Evolutionary conservation across 92 coral and sea anemone genomes (phyloP), one percentile per base, ranked within the genome.

Genomic region (Bergia sp.): DNA sequence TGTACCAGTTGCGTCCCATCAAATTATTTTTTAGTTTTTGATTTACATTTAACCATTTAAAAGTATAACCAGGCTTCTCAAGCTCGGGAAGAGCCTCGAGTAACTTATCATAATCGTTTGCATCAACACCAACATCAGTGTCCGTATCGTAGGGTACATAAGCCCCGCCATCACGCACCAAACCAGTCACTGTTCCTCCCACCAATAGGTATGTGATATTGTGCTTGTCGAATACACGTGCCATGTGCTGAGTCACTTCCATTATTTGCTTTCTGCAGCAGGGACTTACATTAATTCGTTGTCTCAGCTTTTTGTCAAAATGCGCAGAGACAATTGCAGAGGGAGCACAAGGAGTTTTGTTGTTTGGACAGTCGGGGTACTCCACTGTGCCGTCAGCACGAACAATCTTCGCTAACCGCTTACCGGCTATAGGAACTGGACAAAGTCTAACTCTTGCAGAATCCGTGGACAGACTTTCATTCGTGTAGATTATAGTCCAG

Each of bases 81-180:
- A 89, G 71, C 6, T 89, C 91, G 37, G 91, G 88, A 43, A 89
- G 8, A 18, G 91, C 88, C 47, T 89, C 41, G 50, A 65, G 4
- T 65, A 86, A 40, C 18, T 75, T 77, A 49, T 77, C 50, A 44
- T 71, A 29, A 41, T 86, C 89, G 20, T 37, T 86, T 11, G 40
- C 64, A 77, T 86, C 84, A 38, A 86, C 89, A 4, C 49, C 67
- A 36, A 86, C 53, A 45, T 86, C 89, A 1, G 64, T 29, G 64
- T 86, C 89, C 1, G 89, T 86, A 55, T 86, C 89, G 36, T 86
- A 86, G 3, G 89, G 84, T n/a, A 86, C 75, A n/a, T 71, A 53
- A 23, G 13, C 23, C 5, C 89, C 89, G 58, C 49, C 29, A 36
- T 86, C 89, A 2, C 89, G 73, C 15, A 77, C 89, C 13, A 86